Conservation (phyloP, 2,888 invertebrate species). For the Cheilosia scutellata region DNA sequence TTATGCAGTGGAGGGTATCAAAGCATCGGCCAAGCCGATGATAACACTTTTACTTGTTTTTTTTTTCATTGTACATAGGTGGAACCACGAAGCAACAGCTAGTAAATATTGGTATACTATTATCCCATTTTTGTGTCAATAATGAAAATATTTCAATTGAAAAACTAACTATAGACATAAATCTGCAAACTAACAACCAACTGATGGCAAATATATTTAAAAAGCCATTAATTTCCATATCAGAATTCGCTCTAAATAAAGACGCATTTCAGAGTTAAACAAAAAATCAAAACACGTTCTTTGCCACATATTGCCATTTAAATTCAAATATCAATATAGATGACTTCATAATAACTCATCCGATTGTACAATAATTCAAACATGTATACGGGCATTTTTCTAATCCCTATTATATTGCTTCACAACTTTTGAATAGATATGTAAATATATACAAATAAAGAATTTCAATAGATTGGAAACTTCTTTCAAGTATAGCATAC, state of each 20-base stretch:
- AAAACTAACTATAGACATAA: too few species aligned
- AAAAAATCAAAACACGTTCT: slow-evolving; percentile 23
- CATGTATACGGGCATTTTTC: not conserved
- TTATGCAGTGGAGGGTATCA: too few species aligned
- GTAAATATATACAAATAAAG: slow-evolving; percentile 53
- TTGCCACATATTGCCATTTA: slow-evolving; percentile 48
- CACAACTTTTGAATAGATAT: slow-evolving; percentile 27
- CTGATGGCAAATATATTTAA: too few species aligned
- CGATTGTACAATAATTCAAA: slow-evolving; percentile 1
- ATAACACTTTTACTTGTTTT: too few species aligned
- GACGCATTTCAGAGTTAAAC: slow-evolving; percentile 6
- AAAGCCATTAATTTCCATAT: not conserved
- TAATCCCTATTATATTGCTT: not conserved
- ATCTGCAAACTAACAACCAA: too few species aligned
- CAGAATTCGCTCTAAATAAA: slow-evolving; percentile 35
- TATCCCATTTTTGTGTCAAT: too few species aligned
- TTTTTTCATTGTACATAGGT: too few species aligned
- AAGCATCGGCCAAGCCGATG: too few species aligned
- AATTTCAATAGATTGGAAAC: slow-evolving; percentile 31
- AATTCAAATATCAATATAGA: slow-evolving; percentile 69
- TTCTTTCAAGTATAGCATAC: not conserved
- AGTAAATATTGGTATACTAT: too few species aligned
- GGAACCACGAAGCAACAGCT: too few species aligned
- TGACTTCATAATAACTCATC: slow-evolving; percentile 58
- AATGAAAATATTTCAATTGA: too few species aligned